Percentiles rank a stretch among this genome's conserved stretches.
Conservation (phyloP, 2,113 vertebrate genomes). For the Agapornis roseicollis region DNA sequence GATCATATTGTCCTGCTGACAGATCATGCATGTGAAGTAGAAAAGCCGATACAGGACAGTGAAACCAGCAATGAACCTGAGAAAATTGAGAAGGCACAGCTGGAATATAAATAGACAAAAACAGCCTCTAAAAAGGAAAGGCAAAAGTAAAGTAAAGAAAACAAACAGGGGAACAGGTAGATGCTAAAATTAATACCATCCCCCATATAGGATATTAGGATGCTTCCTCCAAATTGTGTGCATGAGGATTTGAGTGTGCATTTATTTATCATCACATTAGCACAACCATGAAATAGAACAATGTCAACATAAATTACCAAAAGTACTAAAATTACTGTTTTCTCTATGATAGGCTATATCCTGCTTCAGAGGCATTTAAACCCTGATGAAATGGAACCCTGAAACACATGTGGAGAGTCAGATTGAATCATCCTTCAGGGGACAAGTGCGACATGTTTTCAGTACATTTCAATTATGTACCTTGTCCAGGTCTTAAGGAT, state of each 20-base stretch:
- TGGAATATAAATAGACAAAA: conserved; percentile 31
- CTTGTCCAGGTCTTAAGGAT: conserved; percentile 24
- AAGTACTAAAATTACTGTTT: not conserved
- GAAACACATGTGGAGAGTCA: conserved; percentile 1
- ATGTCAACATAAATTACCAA: not conserved
- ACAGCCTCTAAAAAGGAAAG: not conserved
- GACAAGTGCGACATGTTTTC: conserved; percentile 14
- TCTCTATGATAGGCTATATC: not conserved
- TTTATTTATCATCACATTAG: not conserved
- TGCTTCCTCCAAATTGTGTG: not conserved
- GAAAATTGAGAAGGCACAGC: not conserved
- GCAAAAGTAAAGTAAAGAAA: not conserved
- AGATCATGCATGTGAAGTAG: conserved; percentile 33
- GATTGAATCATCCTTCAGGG: not conserved
- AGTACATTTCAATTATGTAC: conserved; percentile 23
- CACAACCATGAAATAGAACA: not conserved
- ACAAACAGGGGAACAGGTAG: not conserved
- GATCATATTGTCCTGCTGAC: conserved; percentile 40
- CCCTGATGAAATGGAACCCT: not conserved
- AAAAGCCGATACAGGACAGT: not conserved
- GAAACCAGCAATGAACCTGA: conserved; percentile 36
- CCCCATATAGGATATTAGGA: not conserved
- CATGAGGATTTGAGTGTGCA: not conserved
- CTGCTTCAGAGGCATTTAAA: conserved; percentile 34
- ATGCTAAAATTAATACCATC: not conserved